Conservation (phyloP, 1,140 invertebrate species). For the Pachypeltis micranthus region DNA sequence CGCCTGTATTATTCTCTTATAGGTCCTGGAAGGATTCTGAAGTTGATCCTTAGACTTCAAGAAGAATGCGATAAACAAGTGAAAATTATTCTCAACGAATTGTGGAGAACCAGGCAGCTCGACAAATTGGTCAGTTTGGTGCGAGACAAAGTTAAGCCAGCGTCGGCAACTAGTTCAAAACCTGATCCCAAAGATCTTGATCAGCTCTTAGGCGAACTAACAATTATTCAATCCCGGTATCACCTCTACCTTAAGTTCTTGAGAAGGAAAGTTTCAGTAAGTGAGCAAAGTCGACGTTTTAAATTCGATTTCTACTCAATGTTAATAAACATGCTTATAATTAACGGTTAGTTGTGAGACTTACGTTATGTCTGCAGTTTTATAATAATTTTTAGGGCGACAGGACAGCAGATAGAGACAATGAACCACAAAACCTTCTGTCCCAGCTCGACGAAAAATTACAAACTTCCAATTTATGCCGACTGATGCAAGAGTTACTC, state of each 20-base stretch:
- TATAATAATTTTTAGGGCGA: background rate
- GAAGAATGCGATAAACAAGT: conserved; percentile 74
- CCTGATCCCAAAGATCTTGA: conserved; percentile 80
- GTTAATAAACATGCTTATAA: too few relatives aligned
- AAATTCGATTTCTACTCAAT: too few relatives aligned
- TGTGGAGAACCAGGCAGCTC: conserved; percentile 60
- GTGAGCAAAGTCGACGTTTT: too few relatives aligned
- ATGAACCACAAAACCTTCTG: background rate
- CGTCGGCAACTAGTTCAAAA: conserved; percentile 26
- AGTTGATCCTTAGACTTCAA: conserved; percentile 60
- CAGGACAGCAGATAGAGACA: background rate
- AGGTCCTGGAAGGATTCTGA: conserved; percentile 59
- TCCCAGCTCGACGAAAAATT: conserved; percentile 56
- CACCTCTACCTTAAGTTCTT: conserved; percentile 81
- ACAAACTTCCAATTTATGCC: conserved; percentile 62
- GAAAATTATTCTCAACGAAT: conserved; percentile 58
- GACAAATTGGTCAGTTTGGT: conserved; percentile 51
- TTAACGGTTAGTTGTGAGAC: too few relatives aligned
- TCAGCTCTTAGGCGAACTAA: conserved; percentile 77
- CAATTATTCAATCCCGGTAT: conserved; percentile 77
- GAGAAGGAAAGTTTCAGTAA: conserved; percentile 16
- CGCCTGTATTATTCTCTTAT: conserved; percentile 9
- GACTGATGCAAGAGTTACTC: conserved; percentile 79
- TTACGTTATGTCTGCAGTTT: too few relatives aligned
- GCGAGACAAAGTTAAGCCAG: conserved; percentile 40